Evolutionary conservation across 2,888 invertebrate genomes (phyloP).

Genomic region (Epirrhoe tristata): DNA sequence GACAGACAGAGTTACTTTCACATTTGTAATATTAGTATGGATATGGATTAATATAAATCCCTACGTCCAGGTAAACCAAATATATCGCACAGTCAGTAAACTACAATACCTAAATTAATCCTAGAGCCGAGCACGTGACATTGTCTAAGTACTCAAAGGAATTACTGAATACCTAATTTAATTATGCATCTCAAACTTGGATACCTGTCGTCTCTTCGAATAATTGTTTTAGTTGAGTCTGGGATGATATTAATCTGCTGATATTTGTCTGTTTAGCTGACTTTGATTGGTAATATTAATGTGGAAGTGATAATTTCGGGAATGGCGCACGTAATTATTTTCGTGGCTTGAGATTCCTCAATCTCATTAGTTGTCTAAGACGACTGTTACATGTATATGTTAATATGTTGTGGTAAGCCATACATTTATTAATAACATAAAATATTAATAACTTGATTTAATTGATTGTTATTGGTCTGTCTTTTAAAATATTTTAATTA

Average conservation of each 20-base stretch:
- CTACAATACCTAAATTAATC: slow-evolving; percentile 43
- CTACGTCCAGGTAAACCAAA: background rate
- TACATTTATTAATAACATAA: no score
- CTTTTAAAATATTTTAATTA: no score
- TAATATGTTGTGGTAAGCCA: no score
- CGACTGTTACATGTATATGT: no score
- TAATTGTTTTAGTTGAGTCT: slow-evolving; percentile 39
- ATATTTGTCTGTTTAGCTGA: slow-evolving; percentile 30
- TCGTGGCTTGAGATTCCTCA: background rate
- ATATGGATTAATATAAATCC: no score
- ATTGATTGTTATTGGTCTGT: no score
- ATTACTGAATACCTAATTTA: slow-evolving; percentile 64
- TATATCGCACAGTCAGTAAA: slow-evolving; percentile 2
- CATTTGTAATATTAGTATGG: no score
- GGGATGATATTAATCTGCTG: slow-evolving; percentile 22
- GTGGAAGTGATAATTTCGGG: background rate
- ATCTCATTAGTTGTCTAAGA: no score
- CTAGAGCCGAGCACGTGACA: slow-evolving; percentile 36
- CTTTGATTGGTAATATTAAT: slow-evolving; percentile 6
- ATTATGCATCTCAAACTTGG: slow-evolving; percentile 67
- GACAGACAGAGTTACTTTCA: no score
- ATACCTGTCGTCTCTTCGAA: slow-evolving; percentile 41
- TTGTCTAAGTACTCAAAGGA: slow-evolving; percentile 41
- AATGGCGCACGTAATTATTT: background rate
- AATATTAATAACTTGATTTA: no score